phyloP scores from a whole-genome alignment of 2,113 vertebrate species.

The Myiozetetes cayanensis region DNA sequence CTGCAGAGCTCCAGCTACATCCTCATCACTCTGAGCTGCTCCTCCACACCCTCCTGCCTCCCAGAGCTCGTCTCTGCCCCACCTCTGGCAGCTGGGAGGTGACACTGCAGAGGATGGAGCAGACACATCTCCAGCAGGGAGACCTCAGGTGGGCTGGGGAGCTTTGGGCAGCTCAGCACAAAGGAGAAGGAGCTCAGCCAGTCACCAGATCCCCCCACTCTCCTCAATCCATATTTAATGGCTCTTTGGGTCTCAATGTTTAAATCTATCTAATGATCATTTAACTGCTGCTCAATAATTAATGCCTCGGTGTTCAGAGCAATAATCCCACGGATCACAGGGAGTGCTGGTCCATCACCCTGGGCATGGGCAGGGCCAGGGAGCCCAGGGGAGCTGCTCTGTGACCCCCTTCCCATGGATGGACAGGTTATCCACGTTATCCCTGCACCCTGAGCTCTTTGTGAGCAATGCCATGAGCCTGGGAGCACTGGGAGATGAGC shows the following conservation, averaged over 20 bases:
- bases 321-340: not conserved
- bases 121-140: not conserved
- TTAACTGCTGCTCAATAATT: constrained; percentile 19
- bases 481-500: not conserved
- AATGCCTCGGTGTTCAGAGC: not conserved
- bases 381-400: not conserved
- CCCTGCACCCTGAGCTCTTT: not conserved
- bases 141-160: not conserved
- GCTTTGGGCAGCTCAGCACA: not conserved
- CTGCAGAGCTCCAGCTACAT: not conserved
- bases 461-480: not conserved
- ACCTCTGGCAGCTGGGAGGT: not conserved
- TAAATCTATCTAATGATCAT: not conserved
- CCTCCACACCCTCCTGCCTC: not conserved
- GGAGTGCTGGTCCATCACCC: not conserved
- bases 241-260: not conserved
- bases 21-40: not conserved
- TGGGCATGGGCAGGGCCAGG: not conserved
- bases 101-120: not conserved
- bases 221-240: not conserved
- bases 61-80: not conserved
- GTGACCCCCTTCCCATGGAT: not conserved
- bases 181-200: not conserved
- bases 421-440: not conserved
- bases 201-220: not conserved